These are phyloP conservation scores for Tetragonula carbonaria DNA, from an alignment of 2,888 invertebrate genomes.

Conservation along the genomic window DNA sequence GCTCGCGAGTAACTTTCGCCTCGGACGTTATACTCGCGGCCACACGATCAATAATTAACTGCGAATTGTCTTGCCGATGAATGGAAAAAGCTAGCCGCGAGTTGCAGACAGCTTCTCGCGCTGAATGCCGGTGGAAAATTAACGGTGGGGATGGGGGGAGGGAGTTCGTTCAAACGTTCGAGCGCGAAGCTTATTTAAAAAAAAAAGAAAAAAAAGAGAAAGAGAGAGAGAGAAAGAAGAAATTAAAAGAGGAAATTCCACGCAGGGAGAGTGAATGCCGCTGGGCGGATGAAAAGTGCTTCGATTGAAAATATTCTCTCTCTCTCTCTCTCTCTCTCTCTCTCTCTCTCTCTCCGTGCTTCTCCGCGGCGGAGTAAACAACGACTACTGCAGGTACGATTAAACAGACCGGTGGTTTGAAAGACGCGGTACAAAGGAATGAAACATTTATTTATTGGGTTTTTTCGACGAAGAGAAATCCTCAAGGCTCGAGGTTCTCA, in stretches of 20 bases:
- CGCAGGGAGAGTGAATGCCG: background rate
- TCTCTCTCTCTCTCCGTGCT: background rate
- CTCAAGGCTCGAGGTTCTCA: background rate
- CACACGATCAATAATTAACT: conserved; percentile 43
- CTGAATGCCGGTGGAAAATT: background rate
- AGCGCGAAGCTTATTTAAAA: background rate
- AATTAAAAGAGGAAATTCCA: background rate
- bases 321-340: too few relatives aligned
- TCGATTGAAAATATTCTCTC: conserved; percentile 3
- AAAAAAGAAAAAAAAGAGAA: background rate
- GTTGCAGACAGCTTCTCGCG: background rate
- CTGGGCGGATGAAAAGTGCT: background rate
- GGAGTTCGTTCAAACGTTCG: background rate
- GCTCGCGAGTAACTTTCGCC: conserved; percentile 11
- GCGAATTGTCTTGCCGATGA: conserved; percentile 16
- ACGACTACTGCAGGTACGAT: background rate
- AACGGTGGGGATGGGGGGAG: too few relatives aligned
- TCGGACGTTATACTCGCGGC: conserved; percentile 16
- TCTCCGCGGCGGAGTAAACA: background rate
- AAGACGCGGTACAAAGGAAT: background rate
- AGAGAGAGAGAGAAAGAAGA: background rate
- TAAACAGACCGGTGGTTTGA: background rate
- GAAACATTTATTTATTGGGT: background rate
- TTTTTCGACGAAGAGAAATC: background rate
- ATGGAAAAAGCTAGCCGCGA: background rate